A percentile compares a stretch with the other conserved stretches of the same genome.
Conservation (phyloP, 2,113 vertebrate genomes). For the Cephalopterus ornatus region DNA sequence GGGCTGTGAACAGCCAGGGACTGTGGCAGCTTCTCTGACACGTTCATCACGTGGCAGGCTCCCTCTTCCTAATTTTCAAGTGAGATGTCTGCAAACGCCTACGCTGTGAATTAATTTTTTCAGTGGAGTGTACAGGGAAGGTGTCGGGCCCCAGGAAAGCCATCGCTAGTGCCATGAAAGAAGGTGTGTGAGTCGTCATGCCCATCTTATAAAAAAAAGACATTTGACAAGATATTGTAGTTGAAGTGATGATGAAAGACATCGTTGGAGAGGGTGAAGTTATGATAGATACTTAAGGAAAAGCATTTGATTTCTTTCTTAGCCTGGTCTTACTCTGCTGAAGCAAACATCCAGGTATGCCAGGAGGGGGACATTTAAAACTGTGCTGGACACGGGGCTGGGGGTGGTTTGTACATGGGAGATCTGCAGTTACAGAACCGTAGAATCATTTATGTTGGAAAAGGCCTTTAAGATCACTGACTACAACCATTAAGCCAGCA, state of each 20-base stretch:
- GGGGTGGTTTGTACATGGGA: not conserved
- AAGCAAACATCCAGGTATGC: fast-evolving
- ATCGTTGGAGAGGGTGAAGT: not conserved
- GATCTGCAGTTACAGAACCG: not conserved
- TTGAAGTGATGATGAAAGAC: not conserved
- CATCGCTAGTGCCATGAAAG: not conserved
- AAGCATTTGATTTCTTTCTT: not conserved
- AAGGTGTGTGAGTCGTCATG: fast-evolving
- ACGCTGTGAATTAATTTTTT: not conserved
- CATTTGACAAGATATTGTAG: not conserved
- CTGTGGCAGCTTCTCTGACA: not conserved
- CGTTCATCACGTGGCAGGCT: not conserved
- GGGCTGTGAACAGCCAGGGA: not conserved
- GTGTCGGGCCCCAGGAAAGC: not conserved
- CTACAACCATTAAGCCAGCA: not conserved
- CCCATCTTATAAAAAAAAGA: not conserved
- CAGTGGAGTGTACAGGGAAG: not conserved
- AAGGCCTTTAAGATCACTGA: not conserved
- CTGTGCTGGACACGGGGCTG: not conserved
- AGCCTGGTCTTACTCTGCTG: not conserved
- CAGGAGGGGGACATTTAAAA: not conserved
- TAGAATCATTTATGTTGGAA: not conserved
- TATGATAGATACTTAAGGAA: not conserved
- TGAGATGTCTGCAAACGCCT: not conserved
- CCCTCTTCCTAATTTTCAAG: not conserved